Percentiles rank a stretch among this genome's conserved stretches.
Conservation (phyloP, 1,140 invertebrate genomes). For the Trinorchestia longiramus region DNA sequence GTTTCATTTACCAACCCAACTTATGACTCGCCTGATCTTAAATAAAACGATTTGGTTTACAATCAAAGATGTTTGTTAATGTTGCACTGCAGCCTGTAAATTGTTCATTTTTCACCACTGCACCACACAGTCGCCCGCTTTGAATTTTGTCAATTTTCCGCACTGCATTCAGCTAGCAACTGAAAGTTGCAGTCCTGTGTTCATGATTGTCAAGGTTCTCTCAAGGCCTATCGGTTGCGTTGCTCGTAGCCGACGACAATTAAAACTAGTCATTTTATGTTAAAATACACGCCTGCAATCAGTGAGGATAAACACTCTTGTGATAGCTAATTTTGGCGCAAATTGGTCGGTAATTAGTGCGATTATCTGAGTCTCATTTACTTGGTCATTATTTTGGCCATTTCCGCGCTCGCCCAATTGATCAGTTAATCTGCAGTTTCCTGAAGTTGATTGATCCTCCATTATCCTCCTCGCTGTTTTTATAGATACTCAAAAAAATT, state of each 20-base stretch:
- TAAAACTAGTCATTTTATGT: not conserved
- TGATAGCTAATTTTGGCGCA: not conserved
- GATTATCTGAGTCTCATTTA: not conserved
- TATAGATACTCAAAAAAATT: not conserved
- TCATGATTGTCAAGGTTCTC: not conserved
- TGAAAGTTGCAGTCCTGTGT: not conserved
- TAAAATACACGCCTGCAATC: not conserved
- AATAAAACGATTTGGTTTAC: not conserved
- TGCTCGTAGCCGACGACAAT: not conserved
- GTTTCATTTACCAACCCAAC: not conserved
- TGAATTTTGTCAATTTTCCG: not conserved
- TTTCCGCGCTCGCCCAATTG: not conserved
- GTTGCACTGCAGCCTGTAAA: not conserved
- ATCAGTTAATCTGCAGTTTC: constrained; percentile 1
- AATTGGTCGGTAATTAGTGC: not conserved
- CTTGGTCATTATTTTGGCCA: not conserved
- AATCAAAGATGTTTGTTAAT: not conserved
- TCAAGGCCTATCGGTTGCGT: not conserved
- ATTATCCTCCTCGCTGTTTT: not conserved
- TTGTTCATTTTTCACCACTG: not conserved
- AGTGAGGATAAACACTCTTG: not conserved
- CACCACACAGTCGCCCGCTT: not conserved
- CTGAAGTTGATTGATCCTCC: not conserved
- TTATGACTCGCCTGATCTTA: not conserved
- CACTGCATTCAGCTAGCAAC: not conserved